phyloP scores from a whole-genome alignment of 2,888 invertebrate species.

The Sphaeridia pumilis region DNA sequence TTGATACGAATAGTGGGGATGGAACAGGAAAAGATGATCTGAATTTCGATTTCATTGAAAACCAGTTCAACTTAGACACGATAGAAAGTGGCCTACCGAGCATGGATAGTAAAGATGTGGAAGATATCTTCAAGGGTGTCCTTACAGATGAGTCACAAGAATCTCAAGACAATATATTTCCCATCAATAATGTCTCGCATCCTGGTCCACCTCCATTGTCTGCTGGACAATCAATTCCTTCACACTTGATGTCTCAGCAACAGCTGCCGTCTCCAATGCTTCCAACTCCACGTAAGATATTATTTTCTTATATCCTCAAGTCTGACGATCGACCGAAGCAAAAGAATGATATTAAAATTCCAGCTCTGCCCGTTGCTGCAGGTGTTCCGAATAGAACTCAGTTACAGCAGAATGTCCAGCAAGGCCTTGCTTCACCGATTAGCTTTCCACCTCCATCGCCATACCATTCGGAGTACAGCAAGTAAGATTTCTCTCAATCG shows the following conservation, averaged over 20 bases:
- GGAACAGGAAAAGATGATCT: conserved; percentile 57
- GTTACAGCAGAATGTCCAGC: conserved; percentile 28
- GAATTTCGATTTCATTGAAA: conserved; percentile 50
- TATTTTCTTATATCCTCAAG: too few relatives aligned
- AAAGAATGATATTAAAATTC: too few relatives aligned
- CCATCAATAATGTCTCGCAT: conserved; percentile 14
- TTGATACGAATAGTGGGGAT: conserved; percentile 25
- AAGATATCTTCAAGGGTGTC: conserved; percentile 82
- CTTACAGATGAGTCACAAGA: conserved; percentile 67
- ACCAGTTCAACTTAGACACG: conserved; percentile 59
- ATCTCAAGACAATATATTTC: conserved; percentile 53
- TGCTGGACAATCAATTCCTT: too few relatives aligned
- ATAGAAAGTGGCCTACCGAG: conserved; percentile 59
- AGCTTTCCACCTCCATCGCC: conserved; percentile 64
- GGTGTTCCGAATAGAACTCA: conserved; percentile 20
- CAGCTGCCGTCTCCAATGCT: too few relatives aligned
- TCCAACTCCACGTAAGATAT: too few relatives aligned
- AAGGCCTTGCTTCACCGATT: conserved; percentile 51
- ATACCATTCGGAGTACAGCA: conserved; percentile 69
- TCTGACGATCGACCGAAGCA: too few relatives aligned
- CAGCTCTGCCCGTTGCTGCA: too few relatives aligned
- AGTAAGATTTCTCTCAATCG: too few relatives aligned
- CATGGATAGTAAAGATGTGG: conserved; percentile 82
- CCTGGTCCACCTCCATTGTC: conserved; percentile 38
- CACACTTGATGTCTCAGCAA: too few relatives aligned